Conservation (phyloP, 2,797 vertebrate species). For the Sarcophilus harrisii region DNA sequence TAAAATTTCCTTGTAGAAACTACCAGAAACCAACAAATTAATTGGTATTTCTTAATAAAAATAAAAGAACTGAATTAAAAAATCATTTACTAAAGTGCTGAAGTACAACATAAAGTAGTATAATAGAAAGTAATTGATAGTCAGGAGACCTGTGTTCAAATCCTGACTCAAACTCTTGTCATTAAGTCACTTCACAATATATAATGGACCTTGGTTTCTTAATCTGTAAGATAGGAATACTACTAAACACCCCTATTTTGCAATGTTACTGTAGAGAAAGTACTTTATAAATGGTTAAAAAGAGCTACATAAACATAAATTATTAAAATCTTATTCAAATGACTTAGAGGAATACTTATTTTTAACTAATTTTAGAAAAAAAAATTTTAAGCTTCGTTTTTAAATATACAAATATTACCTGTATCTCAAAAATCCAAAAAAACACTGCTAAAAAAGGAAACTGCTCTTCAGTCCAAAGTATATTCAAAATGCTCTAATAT, state of each 20-base stretch:
- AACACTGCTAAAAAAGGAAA: slow-evolving; percentile 25
- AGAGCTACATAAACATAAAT: background rate
- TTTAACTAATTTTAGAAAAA: slow-evolving; percentile 36
- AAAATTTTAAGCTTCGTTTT: slow-evolving; percentile 12
- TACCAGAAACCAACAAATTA: background rate
- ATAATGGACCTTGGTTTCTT: background rate
- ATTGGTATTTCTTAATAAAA: background rate
- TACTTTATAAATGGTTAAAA: background rate
- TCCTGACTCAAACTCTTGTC: background rate
- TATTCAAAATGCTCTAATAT: background rate
- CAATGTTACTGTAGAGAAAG: background rate
- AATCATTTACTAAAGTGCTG: background rate
- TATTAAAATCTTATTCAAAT: background rate
- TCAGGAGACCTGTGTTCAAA: background rate
- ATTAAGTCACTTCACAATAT: background rate
- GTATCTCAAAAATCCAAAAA: slow-evolving; percentile 15
- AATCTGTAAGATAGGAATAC: background rate
- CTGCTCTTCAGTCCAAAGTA: background rate
- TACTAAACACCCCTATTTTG: background rate
- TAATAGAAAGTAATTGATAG: background rate
- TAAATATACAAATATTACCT: slow-evolving; percentile 23
- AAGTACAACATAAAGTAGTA: background rate
- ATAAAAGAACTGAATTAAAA: background rate
- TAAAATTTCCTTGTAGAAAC: background rate
- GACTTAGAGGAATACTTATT: slow-evolving; percentile 8